Percentiles rank a stretch among this genome's conserved stretches.
Evolutionary conservation across 92 coral and sea anemone genomes (phyloP).

Genomic region (Zoanthus gigantus): DNA sequence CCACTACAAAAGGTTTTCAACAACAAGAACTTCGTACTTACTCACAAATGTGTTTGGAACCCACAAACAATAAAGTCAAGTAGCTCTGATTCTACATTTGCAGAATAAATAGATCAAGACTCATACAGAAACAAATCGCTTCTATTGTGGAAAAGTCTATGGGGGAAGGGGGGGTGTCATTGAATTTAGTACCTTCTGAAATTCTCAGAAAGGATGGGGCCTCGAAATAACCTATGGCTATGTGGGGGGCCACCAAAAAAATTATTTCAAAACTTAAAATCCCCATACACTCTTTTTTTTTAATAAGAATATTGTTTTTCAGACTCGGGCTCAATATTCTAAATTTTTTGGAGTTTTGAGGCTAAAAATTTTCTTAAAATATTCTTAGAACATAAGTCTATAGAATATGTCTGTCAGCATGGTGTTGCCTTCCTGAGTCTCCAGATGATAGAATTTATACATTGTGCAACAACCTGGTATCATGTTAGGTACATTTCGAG

Average conservation of each 20-base stretch:
- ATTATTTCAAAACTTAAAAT: not conserved
- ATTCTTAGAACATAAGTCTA: too few relatives aligned
- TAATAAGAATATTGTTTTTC: too few relatives aligned
- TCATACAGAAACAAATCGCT: not conserved
- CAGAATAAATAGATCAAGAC: not conserved
- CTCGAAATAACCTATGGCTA: not conserved
- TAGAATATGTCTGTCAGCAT: too few relatives aligned
- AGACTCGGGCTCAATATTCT: too few relatives aligned
- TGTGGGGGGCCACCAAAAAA: not conserved
- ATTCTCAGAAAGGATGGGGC: slow-evolving; percentile 2
- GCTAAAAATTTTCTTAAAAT: too few relatives aligned
- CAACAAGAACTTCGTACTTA: not conserved
- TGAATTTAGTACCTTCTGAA: slow-evolving; percentile 6
- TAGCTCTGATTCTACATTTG: not conserved
- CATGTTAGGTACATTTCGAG: not conserved
- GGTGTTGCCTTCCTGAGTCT: too few relatives aligned
- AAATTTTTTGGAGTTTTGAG: too few relatives aligned
- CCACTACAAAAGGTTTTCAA: slow-evolving; percentile 9
- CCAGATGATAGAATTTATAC: not conserved
- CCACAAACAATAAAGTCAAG: slow-evolving; percentile 4
- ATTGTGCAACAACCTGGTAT: not conserved
- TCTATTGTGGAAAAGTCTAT: not conserved
- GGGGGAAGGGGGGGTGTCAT: not conserved
- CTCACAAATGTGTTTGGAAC: slow-evolving; percentile 15
- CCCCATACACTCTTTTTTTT: not conserved